A percentile compares a stretch with the other conserved stretches of the same genome.
phyloP scores from a whole-genome alignment of 2,888 invertebrate genomes.

The Pseudeuparius sepicola region DNA sequence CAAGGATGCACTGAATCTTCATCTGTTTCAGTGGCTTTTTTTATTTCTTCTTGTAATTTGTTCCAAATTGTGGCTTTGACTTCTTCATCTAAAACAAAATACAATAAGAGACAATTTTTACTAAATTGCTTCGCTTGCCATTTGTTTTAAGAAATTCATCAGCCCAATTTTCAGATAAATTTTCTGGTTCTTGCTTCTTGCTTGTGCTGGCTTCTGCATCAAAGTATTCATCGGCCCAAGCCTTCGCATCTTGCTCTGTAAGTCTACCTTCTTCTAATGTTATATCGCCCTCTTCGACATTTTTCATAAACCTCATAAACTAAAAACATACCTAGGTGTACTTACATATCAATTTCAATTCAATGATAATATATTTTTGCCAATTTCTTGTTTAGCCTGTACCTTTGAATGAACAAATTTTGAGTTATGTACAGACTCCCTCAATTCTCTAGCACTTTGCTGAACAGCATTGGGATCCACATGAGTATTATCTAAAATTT shows the following conservation, averaged over 20 bases:
- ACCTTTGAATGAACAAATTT: constrained; percentile 63
- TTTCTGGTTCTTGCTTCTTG: too few relatives aligned
- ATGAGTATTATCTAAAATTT: constrained; percentile 42
- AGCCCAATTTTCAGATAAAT: constrained; percentile 32
- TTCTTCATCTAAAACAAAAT: constrained; percentile 33
- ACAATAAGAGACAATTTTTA: constrained; percentile 3
- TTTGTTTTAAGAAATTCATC: constrained; percentile 32
- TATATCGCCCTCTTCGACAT: constrained; percentile 58
- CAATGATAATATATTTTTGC: too few relatives aligned
- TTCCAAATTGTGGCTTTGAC: constrained; percentile 55
- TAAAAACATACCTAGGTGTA: constrained; percentile 38
- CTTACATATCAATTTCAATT: too few relatives aligned
- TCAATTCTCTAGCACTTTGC: constrained; percentile 49
- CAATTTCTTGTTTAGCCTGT: too few relatives aligned
- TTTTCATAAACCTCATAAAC: constrained; percentile 79
- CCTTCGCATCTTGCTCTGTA: constrained; percentile 37
- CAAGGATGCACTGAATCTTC: constrained; percentile 54
- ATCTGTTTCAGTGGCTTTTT: constrained; percentile 59
- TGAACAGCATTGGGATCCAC: constrained; percentile 38
- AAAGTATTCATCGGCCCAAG: constrained; percentile 42
- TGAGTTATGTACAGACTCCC: constrained; percentile 49
- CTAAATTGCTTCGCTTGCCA: not conserved
- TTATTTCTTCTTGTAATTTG: constrained; percentile 66
- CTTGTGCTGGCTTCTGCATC: too few relatives aligned
- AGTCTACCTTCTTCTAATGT: constrained; percentile 43